Evolutionary conservation across 2,888 invertebrate species (phyloP).

Genomic region (Zhengitettix transpicula): DNA sequence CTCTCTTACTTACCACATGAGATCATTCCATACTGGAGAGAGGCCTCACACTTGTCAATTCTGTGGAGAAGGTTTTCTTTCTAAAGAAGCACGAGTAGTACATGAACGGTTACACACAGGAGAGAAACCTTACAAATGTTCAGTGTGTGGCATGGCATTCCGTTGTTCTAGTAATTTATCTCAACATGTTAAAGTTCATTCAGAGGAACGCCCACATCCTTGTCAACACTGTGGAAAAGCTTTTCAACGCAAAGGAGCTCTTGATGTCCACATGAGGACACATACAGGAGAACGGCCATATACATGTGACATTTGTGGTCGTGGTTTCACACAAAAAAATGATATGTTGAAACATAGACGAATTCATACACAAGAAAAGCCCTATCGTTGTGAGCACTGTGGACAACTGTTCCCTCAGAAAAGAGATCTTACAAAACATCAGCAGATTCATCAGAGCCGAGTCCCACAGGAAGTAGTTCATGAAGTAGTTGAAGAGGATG

Average conservation of each 20-base stretch:
- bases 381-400: slow-evolving; percentile 3
- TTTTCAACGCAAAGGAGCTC: slow-evolving; percentile 18
- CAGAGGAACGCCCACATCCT: slow-evolving; percentile 14
- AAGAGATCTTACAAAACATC: slow-evolving; percentile 4
- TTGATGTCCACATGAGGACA: slow-evolving; percentile 20
- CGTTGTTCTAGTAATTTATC: slow-evolving; percentile 22
- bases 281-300: slow-evolving; percentile 22
- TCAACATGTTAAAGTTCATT: slow-evolving; percentile 18
- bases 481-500: not conserved
- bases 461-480: not conserved
- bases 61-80: slow-evolving; percentile 25
- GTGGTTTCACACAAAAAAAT: slow-evolving; percentile 21
- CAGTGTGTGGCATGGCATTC: slow-evolving; percentile 21
- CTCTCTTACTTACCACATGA: slow-evolving; percentile 25
- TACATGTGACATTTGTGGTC: slow-evolving; percentile 18
- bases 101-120: slow-evolving; percentile 27
- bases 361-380: slow-evolving; percentile 5
- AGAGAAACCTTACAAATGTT: slow-evolving; percentile 21
- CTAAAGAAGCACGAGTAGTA: slow-evolving; percentile 24
- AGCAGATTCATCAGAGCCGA: not conserved
- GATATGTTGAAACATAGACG: slow-evolving; percentile 21
- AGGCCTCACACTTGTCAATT: slow-evolving; percentile 27
- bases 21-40: slow-evolving; percentile 26
- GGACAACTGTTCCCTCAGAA: slow-evolving; percentile 2
- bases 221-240: slow-evolving; percentile 18